A percentile compares a stretch with the other conserved stretches of the same genome.
Conservation (phyloP, 2,888 invertebrate species). For the Scaptomyza caliginosa region DNA sequence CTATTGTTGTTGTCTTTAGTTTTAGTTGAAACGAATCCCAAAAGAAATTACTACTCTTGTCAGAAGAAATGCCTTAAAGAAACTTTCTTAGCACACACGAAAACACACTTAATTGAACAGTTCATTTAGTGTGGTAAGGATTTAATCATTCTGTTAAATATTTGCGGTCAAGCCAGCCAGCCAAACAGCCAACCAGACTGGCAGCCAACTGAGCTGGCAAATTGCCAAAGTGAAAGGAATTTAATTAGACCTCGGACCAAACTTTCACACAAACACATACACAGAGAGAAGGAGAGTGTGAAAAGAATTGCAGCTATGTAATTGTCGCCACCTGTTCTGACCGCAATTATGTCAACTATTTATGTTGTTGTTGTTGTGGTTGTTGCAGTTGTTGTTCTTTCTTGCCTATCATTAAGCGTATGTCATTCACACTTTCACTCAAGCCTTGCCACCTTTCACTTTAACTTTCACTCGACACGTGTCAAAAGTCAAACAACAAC, state of each 20-base stretch:
- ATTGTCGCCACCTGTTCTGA: slow-evolving; percentile 32
- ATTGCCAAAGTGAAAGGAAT: slow-evolving; percentile 20
- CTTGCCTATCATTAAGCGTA: slow-evolving; percentile 46
- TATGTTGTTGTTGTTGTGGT: slow-evolving; percentile 12
- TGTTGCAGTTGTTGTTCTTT: slow-evolving; percentile 9
- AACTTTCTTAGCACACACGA: neutral
- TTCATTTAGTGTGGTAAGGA: neutral
- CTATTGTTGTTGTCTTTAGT: too few relatives aligned
- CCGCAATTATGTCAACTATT: slow-evolving; percentile 50
- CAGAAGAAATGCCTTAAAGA: too few relatives aligned
- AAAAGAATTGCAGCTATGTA: slow-evolving; percentile 29
- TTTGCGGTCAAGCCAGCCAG: slow-evolving; percentile 13
- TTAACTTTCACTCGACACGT: slow-evolving; percentile 55
- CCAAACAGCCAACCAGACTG: neutral
- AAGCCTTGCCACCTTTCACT: slow-evolving; percentile 13
- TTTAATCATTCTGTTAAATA: slow-evolving; percentile 22
- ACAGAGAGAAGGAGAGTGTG: too few relatives aligned
- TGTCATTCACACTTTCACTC: slow-evolving; percentile 44
- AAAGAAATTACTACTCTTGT: too few relatives aligned
- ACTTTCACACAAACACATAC: neutral
- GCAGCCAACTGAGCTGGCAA: slow-evolving; percentile 2
- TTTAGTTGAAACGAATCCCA: too few relatives aligned
- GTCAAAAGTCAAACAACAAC: slow-evolving; percentile 55
- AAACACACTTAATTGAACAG: slow-evolving; percentile 5
- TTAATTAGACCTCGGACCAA: slow-evolving; percentile 41